These are phyloP conservation scores for Bombus polaris DNA, from an alignment of 1,140 invertebrate genomes.

Conservation along the genomic window DNA sequence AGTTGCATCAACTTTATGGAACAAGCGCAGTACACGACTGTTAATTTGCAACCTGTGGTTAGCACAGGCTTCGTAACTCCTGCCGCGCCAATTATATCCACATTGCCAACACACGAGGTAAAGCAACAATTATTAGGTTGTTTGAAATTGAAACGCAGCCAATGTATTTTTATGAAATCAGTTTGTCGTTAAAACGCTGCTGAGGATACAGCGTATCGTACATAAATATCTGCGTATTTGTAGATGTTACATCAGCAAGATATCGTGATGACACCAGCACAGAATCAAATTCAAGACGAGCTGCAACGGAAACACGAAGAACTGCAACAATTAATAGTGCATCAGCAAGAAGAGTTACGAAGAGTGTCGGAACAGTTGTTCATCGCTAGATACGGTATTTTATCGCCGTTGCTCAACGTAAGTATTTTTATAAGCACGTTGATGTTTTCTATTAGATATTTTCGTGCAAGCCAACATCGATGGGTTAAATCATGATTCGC, in stretches of 20 bases:
- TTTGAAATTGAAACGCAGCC: neutral
- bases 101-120: constrained; percentile 72
- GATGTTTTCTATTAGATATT: too few species aligned
- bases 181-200: too few species aligned
- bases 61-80: constrained; percentile 77
- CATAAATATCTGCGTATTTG: neutral
- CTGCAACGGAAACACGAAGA: constrained; percentile 92
- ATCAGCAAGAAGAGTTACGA: constrained; percentile 93
- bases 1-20: constrained; percentile 82
- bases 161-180: too few species aligned
- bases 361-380: constrained; percentile 92
- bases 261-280: constrained; percentile 84
- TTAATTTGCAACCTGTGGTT: constrained; percentile 85
- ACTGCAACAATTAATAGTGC: constrained; percentile 91
- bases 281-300: constrained; percentile 88
- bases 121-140: neutral
- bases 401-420: constrained; percentile 86
- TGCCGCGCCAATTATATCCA: constrained; percentile 72
- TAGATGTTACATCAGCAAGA: constrained; percentile 82
- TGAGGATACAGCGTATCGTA: too few species aligned
- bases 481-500: rapidly evolving
- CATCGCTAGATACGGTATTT: constrained; percentile 90
- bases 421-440: constrained; percentile 56
- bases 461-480: rapidly evolving
- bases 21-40: constrained; percentile 85